phyloP scores from a whole-genome alignment of 2,888 invertebrate species.

The Heliconius charithonia region DNA sequence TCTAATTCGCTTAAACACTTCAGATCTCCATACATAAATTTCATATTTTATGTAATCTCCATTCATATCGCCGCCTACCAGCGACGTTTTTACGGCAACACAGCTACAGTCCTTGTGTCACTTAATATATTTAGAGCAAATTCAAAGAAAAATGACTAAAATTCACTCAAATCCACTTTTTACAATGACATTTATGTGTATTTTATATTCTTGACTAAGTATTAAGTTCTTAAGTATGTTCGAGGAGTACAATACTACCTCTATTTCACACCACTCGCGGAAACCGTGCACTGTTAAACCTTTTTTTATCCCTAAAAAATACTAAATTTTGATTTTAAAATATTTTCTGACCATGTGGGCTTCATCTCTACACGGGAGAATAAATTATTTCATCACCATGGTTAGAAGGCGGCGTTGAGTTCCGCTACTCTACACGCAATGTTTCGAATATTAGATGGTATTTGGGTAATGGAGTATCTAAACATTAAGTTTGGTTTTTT shows the following conservation, averaged over 20 bases:
- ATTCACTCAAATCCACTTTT: neutral
- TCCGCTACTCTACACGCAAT: no score
- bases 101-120: neutral
- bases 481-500: no score
- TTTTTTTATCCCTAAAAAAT: no score
- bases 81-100: neutral
- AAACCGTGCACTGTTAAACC: no score
- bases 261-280: no score
- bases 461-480: no score
- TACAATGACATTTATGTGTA: neutral
- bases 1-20: neutral
- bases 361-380: no score
- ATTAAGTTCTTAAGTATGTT: neutral
- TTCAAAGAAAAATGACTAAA: neutral
- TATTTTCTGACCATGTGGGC: no score
- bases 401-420: no score
- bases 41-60: neutral
- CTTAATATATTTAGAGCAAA: conserved; percentile 1
- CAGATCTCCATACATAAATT: neutral
- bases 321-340: no score
- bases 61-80: neutral
- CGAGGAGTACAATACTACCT: neutral
- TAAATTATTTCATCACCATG: no score
- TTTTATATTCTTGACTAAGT: neutral
- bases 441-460: no score